Percentiles rank a stretch among this genome's conserved stretches.
Conservation (phyloP, 2,888 invertebrate genomes). For the Drosophila mulleri region DNA sequence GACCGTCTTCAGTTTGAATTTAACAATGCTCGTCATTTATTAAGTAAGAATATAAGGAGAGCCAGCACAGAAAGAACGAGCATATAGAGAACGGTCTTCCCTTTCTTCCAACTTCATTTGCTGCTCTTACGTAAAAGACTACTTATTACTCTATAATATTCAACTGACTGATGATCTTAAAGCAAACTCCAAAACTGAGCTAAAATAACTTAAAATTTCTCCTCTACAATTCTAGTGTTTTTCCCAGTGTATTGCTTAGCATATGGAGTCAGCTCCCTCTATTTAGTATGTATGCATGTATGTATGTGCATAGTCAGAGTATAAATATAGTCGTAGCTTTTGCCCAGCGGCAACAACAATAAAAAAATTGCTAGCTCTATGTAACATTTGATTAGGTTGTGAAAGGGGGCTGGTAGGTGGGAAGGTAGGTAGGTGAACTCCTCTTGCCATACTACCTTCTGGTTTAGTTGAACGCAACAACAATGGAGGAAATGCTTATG, state of each 20-base stretch:
- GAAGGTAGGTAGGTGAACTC: conserved; percentile 22
- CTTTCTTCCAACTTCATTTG: too few relatives aligned
- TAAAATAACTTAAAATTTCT: background rate
- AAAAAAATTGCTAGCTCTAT: conserved; percentile 72
- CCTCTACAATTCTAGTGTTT: conserved; percentile 2
- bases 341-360: conserved; percentile 71
- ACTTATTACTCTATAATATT: too few relatives aligned
- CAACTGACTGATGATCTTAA: too few relatives aligned
- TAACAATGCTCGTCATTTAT: background rate
- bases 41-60: too few relatives aligned
- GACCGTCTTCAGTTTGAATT: background rate
- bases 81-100: too few relatives aligned
- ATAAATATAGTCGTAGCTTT: conserved; percentile 55
- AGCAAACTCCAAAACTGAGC: background rate
- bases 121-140: too few relatives aligned
- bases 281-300: background rate
- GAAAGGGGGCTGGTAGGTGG: conserved; percentile 35
- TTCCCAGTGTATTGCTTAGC: conserved; percentile 26
- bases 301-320: conserved; percentile 17
- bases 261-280: conserved; percentile 14
- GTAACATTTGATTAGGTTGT: conserved; percentile 77
- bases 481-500: conserved; percentile 29
- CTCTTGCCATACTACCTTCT: conserved; percentile 16
- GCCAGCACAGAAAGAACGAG: too few relatives aligned
- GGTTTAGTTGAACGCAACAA: conserved; percentile 12